These are phyloP conservation scores for Sebastes wilsoni DNA, from an alignment of 2,797 vertebrate genomes.

Conservation along the genomic window DNA sequence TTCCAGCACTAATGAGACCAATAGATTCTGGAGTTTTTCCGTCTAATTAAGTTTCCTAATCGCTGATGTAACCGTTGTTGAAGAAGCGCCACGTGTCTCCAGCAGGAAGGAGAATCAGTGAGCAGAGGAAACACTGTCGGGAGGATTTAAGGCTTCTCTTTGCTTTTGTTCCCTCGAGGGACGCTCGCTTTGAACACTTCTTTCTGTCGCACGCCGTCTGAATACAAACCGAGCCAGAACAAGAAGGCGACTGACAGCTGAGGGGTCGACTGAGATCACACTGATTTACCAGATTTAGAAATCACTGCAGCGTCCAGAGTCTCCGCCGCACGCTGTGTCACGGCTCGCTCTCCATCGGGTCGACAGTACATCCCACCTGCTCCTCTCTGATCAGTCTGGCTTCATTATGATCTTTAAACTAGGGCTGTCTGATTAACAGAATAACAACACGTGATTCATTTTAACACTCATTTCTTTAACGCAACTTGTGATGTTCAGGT, in stretches of 20 bases:
- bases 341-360: not conserved
- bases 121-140: not conserved
- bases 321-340: not conserved
- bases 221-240: conserved; percentile 1
- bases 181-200: not conserved
- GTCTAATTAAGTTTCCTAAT: too few species aligned
- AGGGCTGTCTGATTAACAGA: too few species aligned
- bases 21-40: too few species aligned
- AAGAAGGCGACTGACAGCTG: not conserved
- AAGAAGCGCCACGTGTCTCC: too few species aligned
- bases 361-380: too few species aligned
- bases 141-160: conserved; percentile 15
- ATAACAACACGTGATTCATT: too few species aligned
- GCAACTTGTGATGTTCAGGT: too few species aligned
- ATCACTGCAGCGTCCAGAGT: not conserved
- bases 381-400: too few species aligned
- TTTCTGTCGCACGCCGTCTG: not conserved
- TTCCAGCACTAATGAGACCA: too few species aligned
- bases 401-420: not conserved
- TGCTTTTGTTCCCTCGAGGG: not conserved
- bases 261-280: not conserved
- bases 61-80: too few species aligned
- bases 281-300: not conserved
- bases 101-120: too few species aligned
- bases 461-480: too few species aligned